Conservation (phyloP, 2,888 invertebrate species). For the Heteromurus nitidus region DNA sequence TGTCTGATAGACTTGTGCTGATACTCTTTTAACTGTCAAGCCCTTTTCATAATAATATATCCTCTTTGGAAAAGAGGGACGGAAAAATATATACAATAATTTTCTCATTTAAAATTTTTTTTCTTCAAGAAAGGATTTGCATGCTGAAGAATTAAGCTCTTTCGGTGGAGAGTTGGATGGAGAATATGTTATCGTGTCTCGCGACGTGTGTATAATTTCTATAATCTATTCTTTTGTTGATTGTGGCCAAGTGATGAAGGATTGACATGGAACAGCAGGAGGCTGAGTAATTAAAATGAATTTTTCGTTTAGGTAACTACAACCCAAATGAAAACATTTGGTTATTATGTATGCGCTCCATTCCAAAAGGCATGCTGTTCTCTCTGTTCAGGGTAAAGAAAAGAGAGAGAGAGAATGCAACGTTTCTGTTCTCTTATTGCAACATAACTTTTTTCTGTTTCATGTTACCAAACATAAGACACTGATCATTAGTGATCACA, state of each 20-base stretch:
- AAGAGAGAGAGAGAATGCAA: too few relatives aligned
- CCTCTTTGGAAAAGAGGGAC: not conserved
- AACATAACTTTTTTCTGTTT: not conserved
- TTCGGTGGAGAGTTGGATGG: too few relatives aligned
- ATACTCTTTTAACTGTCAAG: not conserved
- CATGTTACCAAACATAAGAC: not conserved
- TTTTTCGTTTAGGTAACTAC: constrained; percentile 52
- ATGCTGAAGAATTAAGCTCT: constrained; percentile 33
- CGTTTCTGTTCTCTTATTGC: too few relatives aligned
- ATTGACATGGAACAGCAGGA: constrained; percentile 62
- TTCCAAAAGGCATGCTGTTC: too few relatives aligned
- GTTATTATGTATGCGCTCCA: too few relatives aligned
- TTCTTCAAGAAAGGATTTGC: constrained; percentile 47
- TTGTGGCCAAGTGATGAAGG: constrained; percentile 56
- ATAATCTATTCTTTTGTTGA: constrained; percentile 50
- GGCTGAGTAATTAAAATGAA: constrained; percentile 59
- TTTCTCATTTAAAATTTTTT: constrained; percentile 57
- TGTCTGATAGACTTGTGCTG: not conserved
- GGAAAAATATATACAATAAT: constrained; percentile 31
- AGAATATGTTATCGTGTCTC: too few relatives aligned
- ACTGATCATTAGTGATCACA: not conserved
- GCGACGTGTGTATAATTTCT: constrained; percentile 4
- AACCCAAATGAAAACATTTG: constrained; percentile 24
- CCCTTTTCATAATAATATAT: not conserved
- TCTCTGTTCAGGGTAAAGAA: too few relatives aligned